These are phyloP conservation scores for Bombus impatiens DNA, from an alignment of 1,140 invertebrate species.

Conservation along the genomic window DNA sequence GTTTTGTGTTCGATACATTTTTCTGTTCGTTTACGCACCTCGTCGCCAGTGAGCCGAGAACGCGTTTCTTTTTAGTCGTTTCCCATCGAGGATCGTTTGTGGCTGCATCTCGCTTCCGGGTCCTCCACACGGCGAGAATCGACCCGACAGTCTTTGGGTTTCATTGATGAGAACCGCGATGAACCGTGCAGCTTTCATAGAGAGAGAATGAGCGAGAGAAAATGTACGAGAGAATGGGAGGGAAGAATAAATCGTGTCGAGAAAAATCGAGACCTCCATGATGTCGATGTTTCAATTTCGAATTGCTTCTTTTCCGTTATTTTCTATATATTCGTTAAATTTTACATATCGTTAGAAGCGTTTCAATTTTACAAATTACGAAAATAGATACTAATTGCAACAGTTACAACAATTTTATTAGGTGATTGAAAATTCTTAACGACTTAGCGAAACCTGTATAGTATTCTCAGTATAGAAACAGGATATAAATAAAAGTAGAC, in stretches of 20 bases:
- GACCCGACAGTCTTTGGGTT: conserved; percentile 42
- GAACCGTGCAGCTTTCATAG: conserved; percentile 56
- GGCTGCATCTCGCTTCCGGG: conserved; percentile 56
- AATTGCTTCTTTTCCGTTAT: not conserved
- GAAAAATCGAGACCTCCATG: not conserved
- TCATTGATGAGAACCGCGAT: conserved; percentile 26
- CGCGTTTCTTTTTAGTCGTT: conserved; percentile 46
- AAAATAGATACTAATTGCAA: too few relatives aligned
- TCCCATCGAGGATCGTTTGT: conserved; percentile 53
- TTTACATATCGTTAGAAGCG: too few relatives aligned
- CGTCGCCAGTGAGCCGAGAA: conserved; percentile 46
- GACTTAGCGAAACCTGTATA: too few relatives aligned
- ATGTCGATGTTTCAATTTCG: not conserved
- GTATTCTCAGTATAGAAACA: too few relatives aligned
- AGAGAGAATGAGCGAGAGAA: conserved; percentile 23
- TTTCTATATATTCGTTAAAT: not conserved
- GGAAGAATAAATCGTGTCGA: conserved; percentile 41
- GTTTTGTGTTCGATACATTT: conserved; percentile 17
- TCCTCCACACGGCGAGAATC: conserved; percentile 38
- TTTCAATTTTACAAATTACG: too few relatives aligned
- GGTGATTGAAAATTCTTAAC: too few relatives aligned
- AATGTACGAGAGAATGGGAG: conserved; percentile 30
- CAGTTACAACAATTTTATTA: too few relatives aligned
- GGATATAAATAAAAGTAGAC: not conserved
- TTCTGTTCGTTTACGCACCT: conserved; percentile 34